A percentile compares a stretch with the other conserved stretches of the same genome.
Evolutionary conservation across 2,888 invertebrate species (phyloP).

Genomic region (Brassicogethes aeneus): DNA sequence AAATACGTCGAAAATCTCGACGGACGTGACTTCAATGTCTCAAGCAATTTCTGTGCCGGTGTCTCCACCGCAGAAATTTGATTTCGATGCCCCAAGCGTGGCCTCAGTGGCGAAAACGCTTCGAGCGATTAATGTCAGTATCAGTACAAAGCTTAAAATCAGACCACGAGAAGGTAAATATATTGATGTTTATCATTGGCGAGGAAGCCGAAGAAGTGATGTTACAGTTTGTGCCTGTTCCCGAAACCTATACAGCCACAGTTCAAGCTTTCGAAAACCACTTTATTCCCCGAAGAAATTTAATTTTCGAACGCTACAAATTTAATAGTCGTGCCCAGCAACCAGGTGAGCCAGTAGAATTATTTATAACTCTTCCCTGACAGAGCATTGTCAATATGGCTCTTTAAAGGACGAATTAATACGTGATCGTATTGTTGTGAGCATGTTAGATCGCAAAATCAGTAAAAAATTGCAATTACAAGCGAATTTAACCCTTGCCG

Average conservation of each 20-base stretch:
- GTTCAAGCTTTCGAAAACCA: slow-evolving; percentile 13
- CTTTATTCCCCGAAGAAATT: background rate
- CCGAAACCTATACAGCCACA: slow-evolving; percentile 12
- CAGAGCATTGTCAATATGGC: slow-evolving; percentile 19
- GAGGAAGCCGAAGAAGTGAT: slow-evolving; percentile 16
- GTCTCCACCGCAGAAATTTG: too few species aligned
- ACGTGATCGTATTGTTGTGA: slow-evolving; percentile 24
- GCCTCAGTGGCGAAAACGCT: slow-evolving; percentile 10
- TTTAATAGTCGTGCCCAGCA: background rate
- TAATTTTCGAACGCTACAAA: slow-evolving; percentile 1
- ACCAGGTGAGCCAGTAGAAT: slow-evolving; percentile 3
- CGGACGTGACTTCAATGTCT: too few species aligned
- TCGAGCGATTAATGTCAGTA: slow-evolving; percentile 8
- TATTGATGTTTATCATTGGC: slow-evolving; percentile 19
- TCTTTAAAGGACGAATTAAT: slow-evolving; percentile 21
- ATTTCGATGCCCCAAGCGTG: slow-evolving; percentile 4
- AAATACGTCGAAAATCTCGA: too few species aligned
- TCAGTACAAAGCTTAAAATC: slow-evolving; percentile 7
- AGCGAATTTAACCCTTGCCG: slow-evolving; percentile 4
- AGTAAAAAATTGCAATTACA: slow-evolving; percentile 17
- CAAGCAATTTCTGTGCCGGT: too few species aligned
- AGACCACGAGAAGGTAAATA: slow-evolving; percentile 16
- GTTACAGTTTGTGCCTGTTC: background rate
- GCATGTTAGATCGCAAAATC: slow-evolving; percentile 17
- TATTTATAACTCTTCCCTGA: slow-evolving; percentile 16